Base-by-base conservation (phyloP, 2,888 invertebrate species). In the Incurvaria masculella region DNA sequence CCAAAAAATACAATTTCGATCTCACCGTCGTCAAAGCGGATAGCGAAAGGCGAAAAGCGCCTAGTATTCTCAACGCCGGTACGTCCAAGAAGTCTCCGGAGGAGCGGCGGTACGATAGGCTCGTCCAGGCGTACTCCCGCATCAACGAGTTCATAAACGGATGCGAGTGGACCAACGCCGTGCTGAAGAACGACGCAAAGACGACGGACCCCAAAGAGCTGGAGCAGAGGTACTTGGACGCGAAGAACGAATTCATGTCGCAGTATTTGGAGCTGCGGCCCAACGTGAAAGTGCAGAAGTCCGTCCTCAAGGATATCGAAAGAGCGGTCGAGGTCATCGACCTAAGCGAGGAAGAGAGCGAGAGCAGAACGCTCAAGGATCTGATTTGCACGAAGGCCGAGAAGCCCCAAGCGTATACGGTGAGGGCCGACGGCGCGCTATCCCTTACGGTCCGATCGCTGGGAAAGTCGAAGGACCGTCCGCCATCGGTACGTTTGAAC, bases 221-320 rank as follows among this genome's bases (percentile, higher is more conserved):
- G 33, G 79, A 79, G 50, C 65, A 72, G 51, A 75, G 72, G 53
- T 79, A 79, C 55, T 59, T 79, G 19, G 68, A 75, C 21, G 79
- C 79, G 0, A 79, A 79, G 63, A 79, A 76, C 52, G 72, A 78
- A 49, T 79, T 73, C 20, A 79, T 79, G 79, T 70, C 72, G 0
- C 65, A 73, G 51, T 73, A 79, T 49, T 50, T 79, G 1, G 72
- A 69, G 66, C 53, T 79, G 8, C 68, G 76, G 66, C 75, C 79
- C 0, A 79, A 72, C 57, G 67, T 71, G 1, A 61, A 53, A 8
- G 33, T 14, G 21, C 59, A 61, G 1, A 69, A 69, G 50, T 65
- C 73, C 0, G 62, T 72, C 1, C 47, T 69, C 1, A 73, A 70
- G 55, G 72, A 44, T 8, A 23, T 23, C 8, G 44, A 39, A 2